These are phyloP conservation scores for Aphis gossypii DNA, from an alignment of 1,140 invertebrate species.

Conservation along the genomic window DNA sequence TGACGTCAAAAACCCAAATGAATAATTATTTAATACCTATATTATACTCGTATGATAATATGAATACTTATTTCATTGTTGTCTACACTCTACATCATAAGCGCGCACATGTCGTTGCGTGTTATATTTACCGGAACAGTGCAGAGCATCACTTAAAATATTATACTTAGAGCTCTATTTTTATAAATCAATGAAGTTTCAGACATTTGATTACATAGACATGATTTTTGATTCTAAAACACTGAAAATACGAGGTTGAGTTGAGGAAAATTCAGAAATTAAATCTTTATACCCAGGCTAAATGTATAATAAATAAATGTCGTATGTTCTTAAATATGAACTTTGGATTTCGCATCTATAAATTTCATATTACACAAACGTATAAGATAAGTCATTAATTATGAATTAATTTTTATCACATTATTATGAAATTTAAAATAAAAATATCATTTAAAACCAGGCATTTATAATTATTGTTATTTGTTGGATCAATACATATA, in stretches of 20 bases:
- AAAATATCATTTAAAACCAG: not conserved
- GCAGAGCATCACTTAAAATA: not conserved
- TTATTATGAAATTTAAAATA: not conserved
- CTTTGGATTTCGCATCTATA: not conserved
- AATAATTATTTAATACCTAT: not conserved
- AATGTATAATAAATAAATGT: not conserved
- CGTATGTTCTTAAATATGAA: not conserved
- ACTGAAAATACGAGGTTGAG: not conserved
- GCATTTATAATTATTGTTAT: not conserved
- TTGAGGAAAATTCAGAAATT: not conserved
- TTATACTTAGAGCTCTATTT: not conserved
- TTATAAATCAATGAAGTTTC: not conserved
- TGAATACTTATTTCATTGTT: not conserved
- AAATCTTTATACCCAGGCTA: not conserved
- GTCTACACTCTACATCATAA: not conserved
- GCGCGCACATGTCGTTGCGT: too few relatives aligned
- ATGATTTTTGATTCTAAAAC: not conserved
- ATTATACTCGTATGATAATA: not conserved
- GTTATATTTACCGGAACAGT: not conserved
- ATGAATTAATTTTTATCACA: not conserved
- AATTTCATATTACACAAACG: not conserved
- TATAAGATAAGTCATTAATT: not conserved
- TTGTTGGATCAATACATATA: not conserved
- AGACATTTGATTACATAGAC: not conserved
- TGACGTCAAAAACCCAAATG: not conserved